Conservation (phyloP, 2,797 vertebrate species). For the Furcifer pardalis region DNA sequence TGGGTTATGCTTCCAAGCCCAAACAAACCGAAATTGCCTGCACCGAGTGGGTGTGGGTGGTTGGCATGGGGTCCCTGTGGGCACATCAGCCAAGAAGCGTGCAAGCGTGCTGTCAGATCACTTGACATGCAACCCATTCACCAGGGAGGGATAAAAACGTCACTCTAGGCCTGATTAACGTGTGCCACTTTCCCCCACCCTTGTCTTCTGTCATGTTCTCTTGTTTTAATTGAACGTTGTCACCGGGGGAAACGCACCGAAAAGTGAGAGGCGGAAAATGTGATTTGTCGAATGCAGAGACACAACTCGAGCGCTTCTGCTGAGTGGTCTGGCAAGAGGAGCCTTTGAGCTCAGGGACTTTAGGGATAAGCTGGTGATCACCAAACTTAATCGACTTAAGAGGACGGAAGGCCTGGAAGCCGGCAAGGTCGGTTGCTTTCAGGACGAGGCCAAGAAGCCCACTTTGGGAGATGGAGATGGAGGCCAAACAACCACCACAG, state of each 20-base stretch:
- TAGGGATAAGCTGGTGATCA: background rate
- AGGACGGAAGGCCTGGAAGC: too few species aligned
- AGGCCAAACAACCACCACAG: background rate
- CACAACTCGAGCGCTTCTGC: background rate
- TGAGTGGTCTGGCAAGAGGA: constrained; percentile 3
- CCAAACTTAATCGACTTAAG: constrained; percentile 3
- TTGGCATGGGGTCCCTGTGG: background rate
- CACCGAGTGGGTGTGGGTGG: too few species aligned
- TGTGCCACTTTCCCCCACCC: background rate
- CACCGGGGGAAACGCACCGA: background rate
- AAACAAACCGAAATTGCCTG: too few species aligned
- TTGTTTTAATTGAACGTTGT: background rate
- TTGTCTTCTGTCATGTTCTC: background rate
- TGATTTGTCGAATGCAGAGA: background rate
- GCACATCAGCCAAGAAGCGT: background rate
- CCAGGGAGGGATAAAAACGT: background rate
- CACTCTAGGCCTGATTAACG: background rate
- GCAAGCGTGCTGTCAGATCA: background rate
- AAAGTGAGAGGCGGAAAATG: too few species aligned
- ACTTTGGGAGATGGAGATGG: too few species aligned
- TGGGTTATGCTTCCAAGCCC: too few species aligned
- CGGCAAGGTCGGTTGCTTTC: too few species aligned
- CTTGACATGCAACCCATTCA: background rate
- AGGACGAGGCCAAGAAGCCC: background rate
- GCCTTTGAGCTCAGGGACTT: background rate